Evolutionary conservation across 1,140 invertebrate genomes (phyloP), one percentile per base, ranked within the genome.

Genomic region (Brachionus sp.): DNA sequence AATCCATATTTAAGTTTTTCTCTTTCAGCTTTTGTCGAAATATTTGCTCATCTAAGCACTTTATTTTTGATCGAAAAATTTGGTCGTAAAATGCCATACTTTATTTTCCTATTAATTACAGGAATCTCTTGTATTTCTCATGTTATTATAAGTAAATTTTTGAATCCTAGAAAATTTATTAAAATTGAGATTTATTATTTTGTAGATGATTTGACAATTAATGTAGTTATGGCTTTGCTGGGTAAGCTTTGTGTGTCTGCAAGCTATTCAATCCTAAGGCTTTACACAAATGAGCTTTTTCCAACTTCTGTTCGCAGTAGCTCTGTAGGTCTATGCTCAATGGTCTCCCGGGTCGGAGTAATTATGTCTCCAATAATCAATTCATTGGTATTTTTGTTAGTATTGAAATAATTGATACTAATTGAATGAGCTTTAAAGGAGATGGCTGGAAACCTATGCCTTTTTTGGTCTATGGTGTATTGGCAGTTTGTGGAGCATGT

Each of bases 281-380:
- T 88, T 33, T 88, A 89, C 77, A 88, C 88, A 77, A 87, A 88
- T 10, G 90, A 90, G 85, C 80, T 90, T 5, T 90, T 90, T 85
- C 90, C 90, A 6, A 90, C 90, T 3, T 86, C 86, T 10, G 84
- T 90, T 13, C 82, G 90, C 23, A 91, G 90, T 85, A 87, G 88
- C 73, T 89, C 88, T 2, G 86, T 91, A 64, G 90, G 89, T 12
- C 82, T 88, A 16, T 90, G 90, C 84, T 89, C 89, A 4, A 90
- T 90, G 87, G 86, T 90, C 23, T 89, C 90, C 9, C 86, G 91
- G 70, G 84, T 91, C 42, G 91, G 91, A 57, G 89, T 88, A 6
- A 89, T 90, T 73, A 53, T 89, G 19, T 90, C 91, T 1, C 89
- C 90, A 3, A 29, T 57, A 9, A 57, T 78, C n/a, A 57, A 39